Evolutionary conservation across 2,888 invertebrate genomes (phyloP), one percentile per base, ranked within the genome.

Genomic region (Aleiodes alternator): DNA sequence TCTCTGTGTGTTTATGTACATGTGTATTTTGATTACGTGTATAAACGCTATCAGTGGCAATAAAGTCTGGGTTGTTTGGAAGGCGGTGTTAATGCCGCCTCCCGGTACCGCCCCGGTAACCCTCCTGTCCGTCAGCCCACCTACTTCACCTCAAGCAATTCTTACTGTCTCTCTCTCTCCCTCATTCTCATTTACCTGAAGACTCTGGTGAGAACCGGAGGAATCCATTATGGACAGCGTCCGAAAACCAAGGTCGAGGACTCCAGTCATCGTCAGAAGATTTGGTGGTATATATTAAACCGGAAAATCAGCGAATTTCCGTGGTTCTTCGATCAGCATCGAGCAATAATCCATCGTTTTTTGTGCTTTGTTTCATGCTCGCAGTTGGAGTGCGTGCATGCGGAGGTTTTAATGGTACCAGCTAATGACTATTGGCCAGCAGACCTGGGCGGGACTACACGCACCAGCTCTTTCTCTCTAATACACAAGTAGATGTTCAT

Each of bases 351-450:
- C 51, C 68, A 56, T 68, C 48, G 48, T 38, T 61, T 43, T 72
- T 53, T 78, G 78, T 74, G 70, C 78, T 59, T 29, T 12, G 75
- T 56, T 64, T 50, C n/a, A 69, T 78, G 79, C 76, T 79, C 82
- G 82, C 80, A 79, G 80, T 81, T 81, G 82, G 48, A 80, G 84
- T 83, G 85, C 85, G 85, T 85, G 83, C 84, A 85, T 83, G 84
- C 81, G 83, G 83, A 43, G 43, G 85, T 84, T 87, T 88, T 89
- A 89, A 89, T 89, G 89, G 89, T 87, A 87, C 87, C 87, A 85
- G 87, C 87, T 89, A 89, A 89, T 89, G 88, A 89, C 89, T 89
- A 89, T 89, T 89, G 90, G 89, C 86, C 88, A 84, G 84, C 86
- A 84, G 86, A 87, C 86, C 84, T 88, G 89, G 89, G 89, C 89